A percentile compares a stretch with the other conserved stretches of the same genome.
Conservation (phyloP, 2,888 invertebrate species). For the Xestia ashworthii region DNA sequence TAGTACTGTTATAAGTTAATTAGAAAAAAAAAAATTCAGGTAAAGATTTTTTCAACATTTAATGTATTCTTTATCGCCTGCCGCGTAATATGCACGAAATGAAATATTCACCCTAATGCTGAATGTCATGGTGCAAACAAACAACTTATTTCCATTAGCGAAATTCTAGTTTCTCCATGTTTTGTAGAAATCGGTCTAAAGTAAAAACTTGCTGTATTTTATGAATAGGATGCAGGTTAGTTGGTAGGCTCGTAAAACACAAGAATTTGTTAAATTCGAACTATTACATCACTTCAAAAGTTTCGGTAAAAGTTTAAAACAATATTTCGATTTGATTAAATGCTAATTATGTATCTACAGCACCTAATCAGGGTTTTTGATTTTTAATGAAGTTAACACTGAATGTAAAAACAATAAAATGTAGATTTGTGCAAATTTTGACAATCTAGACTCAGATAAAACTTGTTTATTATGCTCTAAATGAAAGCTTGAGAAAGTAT, state of each 20-base stretch:
- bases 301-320: not conserved
- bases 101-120: no score
- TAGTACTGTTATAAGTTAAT: no score
- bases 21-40: no score
- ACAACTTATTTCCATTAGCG: not conserved
- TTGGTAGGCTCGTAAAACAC: not conserved
- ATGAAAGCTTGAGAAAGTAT: constrained; percentile 50
- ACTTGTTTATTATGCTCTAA: constrained; percentile 2
- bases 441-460: constrained; percentile 11
- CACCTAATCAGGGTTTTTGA: not conserved
- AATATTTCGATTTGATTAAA: not conserved
- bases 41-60: no score
- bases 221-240: not conserved
- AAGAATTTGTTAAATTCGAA: constrained; percentile 11
- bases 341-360: not conserved
- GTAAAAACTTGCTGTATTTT: not conserved
- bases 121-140: constrained; percentile 9
- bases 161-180: not conserved
- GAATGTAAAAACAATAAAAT: constrained; percentile 16
- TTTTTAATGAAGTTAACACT: constrained; percentile 9
- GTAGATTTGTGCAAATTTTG: constrained; percentile 15
- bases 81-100: no score
- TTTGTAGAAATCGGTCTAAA: not conserved
- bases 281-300: not conserved
- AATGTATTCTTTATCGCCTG: no score